Evolutionary conservation across 2,797 vertebrate genomes (phyloP).

Genomic region (Spinibarbus caldwelli): DNA sequence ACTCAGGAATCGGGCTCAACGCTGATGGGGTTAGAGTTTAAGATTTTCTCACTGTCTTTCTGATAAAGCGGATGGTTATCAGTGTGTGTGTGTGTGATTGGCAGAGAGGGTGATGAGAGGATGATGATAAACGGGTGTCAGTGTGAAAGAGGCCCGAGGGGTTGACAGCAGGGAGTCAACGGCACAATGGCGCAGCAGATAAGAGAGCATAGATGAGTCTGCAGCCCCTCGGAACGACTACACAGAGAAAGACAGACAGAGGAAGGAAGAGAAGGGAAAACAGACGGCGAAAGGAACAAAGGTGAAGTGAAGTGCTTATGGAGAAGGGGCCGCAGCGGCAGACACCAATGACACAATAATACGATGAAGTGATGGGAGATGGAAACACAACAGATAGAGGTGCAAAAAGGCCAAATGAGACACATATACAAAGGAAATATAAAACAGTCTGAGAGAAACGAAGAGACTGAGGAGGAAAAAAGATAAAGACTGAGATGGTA

Average conservation of each 20-base stretch:
- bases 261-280: not conserved
- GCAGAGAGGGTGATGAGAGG: conserved; percentile 56
- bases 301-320: conserved; percentile 13
- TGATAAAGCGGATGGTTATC: conserved; percentile 64
- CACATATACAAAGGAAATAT: not conserved
- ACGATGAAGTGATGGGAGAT: not conserved
- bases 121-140: conserved; percentile 64
- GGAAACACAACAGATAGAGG: conserved; percentile 3
- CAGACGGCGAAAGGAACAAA: not conserved
- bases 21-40: conserved; percentile 55
- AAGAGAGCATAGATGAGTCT: conserved; percentile 41
- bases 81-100: conserved; percentile 53
- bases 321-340: not conserved
- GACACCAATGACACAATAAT: conserved; percentile 2
- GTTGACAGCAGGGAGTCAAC: conserved; percentile 59
- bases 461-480: not conserved
- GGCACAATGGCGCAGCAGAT: conserved; percentile 58
- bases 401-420: not conserved
- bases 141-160: conserved; percentile 58
- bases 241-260: conserved; percentile 18
- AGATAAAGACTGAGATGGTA: too few relatives aligned
- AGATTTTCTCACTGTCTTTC: conserved; percentile 45
- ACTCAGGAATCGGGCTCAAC: conserved; percentile 40
- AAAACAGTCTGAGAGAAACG: not conserved
- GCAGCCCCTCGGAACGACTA: conserved; percentile 10